Conservation (phyloP, 2,888 invertebrate genomes). For the Phortica magna region DNA sequence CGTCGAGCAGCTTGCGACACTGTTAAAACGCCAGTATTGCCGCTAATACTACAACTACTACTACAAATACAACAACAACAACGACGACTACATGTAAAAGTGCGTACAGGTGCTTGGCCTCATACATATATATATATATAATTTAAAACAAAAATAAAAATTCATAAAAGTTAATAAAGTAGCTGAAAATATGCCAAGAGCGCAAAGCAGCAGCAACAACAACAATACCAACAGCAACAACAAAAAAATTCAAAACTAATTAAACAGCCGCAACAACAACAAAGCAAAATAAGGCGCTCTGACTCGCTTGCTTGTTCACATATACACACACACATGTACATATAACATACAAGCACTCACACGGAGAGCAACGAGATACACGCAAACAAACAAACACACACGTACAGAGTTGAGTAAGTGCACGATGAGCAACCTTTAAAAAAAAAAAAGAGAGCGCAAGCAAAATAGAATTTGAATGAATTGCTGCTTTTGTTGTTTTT, state of each 20-base stretch:
- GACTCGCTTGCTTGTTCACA: conserved; percentile 40
- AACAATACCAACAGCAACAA: neutral
- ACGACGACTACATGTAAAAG: conserved; percentile 9
- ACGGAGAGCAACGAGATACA: too few species aligned
- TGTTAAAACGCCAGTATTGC: neutral
- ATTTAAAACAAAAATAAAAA: neutral
- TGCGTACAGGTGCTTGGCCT: conserved; percentile 31
- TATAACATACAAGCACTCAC: too few species aligned
- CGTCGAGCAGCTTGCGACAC: neutral
- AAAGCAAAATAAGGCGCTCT: neutral
- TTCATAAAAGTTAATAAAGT: neutral
- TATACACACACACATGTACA: conserved; percentile 38
- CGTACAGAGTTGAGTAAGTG: too few species aligned
- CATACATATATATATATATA: neutral
- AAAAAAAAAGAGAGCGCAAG: too few species aligned
- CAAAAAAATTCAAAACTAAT: neutral
- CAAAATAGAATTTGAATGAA: conserved; percentile 55
- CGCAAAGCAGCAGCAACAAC: neutral
- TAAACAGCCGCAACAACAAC: neutral
- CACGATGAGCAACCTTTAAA: too few species aligned
- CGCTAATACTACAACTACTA: neutral
- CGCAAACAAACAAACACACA: conserved; percentile 29
- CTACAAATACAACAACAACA: neutral
- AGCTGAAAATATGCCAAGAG: neutral
- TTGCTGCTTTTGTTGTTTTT: conserved; percentile 46